Percentiles rank a stretch among this genome's conserved stretches.
Conservation (phyloP, 1,140 invertebrate genomes). For the Pristionchus pacificus region DNA sequence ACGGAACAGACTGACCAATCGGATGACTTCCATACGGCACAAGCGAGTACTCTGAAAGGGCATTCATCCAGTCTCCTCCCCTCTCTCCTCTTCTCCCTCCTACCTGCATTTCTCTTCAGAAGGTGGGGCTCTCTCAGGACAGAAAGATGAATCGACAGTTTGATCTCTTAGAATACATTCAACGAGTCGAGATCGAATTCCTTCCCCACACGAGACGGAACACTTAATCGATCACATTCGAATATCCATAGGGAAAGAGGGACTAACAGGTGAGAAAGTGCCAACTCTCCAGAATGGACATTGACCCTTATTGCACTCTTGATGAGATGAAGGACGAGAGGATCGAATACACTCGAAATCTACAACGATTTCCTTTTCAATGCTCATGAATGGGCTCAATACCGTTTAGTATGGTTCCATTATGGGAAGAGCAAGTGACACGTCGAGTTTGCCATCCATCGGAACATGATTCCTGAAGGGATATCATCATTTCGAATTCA, state of each 20-base stretch:
- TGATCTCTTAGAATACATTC: slow-evolving; percentile 51
- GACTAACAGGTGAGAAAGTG: slow-evolving; percentile 39
- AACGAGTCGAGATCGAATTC: slow-evolving; percentile 38
- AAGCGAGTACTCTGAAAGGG: slow-evolving; percentile 40
- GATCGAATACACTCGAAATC: slow-evolving; percentile 32
- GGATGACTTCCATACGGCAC: slow-evolving; percentile 41
- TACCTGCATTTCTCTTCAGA: neutral
- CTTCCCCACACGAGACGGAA: slow-evolving; percentile 48
- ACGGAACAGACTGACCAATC: slow-evolving; percentile 41
- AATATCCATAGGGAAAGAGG: neutral
- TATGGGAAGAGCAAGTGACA: slow-evolving; percentile 47
- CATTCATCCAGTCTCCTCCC: too few species aligned
- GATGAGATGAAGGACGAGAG: slow-evolving; percentile 40
- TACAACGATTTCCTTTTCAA: too few species aligned
- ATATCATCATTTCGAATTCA: neutral
- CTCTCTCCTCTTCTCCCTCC: too few species aligned
- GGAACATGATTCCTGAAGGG: slow-evolving; percentile 22
- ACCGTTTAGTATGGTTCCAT: slow-evolving; percentile 31
- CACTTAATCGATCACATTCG: slow-evolving; percentile 42
- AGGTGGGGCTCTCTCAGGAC: slow-evolving; percentile 23
- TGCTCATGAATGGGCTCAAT: too few species aligned
- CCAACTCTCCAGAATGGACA: slow-evolving; percentile 53
- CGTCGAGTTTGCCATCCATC: slow-evolving; percentile 49
- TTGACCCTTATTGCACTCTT: slow-evolving; percentile 45
- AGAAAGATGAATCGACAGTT: slow-evolving; percentile 46